Percentiles rank a stretch among this genome's conserved stretches.
These are phyloP conservation scores for Danio jaintianensis DNA, from an alignment of 2,797 vertebrate species.

Conservation along the genomic window DNA sequence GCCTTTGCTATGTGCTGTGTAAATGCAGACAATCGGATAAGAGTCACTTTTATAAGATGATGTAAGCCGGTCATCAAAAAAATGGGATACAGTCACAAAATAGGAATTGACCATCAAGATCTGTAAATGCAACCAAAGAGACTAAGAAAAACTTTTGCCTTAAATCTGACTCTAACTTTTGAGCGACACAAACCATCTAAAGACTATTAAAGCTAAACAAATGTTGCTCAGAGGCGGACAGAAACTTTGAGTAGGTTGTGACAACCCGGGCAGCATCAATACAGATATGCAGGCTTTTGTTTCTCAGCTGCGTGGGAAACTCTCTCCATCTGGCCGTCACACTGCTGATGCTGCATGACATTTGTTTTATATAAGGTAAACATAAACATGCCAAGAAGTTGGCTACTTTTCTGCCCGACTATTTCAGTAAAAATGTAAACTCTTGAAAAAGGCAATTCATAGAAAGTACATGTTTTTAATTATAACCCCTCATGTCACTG, in stretches of 20 bases:
- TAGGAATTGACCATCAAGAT: no score
- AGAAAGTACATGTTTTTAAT: background rate
- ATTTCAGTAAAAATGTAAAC: background rate
- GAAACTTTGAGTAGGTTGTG: background rate
- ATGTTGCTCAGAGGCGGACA: background rate
- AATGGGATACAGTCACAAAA: no score
- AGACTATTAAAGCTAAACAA: background rate
- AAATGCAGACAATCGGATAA: no score
- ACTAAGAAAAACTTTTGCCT: background rate
- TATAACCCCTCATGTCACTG: background rate
- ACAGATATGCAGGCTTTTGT: background rate
- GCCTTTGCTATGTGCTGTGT: no score
- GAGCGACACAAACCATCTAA: background rate
- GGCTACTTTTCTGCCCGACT: background rate
- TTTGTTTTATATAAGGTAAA: constrained; percentile 1
- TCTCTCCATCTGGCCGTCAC: constrained; percentile 8
- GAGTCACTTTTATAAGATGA: no score
- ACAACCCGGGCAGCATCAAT: background rate
- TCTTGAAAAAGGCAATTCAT: background rate
- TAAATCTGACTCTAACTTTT: background rate
- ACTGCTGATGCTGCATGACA: background rate
- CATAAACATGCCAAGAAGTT: background rate
- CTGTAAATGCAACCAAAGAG: no score
- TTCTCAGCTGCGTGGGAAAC: constrained; percentile 11
- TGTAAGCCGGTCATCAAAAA: no score